Base-by-base conservation (phyloP, 1,140 invertebrate species). In the Drosophila rhopaloa region DNA sequence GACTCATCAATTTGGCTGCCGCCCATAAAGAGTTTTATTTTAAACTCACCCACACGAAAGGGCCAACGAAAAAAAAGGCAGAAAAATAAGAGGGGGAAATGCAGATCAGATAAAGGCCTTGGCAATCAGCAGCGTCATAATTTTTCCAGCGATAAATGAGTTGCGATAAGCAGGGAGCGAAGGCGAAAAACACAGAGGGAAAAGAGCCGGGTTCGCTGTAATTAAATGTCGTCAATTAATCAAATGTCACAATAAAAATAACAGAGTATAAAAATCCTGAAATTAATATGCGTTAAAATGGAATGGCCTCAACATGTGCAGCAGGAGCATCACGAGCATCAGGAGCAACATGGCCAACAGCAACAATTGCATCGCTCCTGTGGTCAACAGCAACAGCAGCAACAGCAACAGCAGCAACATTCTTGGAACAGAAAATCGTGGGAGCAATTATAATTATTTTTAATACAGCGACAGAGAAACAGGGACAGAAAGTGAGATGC, bases 221-320 rank as follows among this genome's bases (percentile, higher is more conserved):
- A 91, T 91, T 91, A 91, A 91, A 91, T 91, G 90, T 91, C 90
- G 80, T 88, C 90, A 91, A 91, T 91, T 91, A 91, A 91, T 91
- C 90, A 91, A 91, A 91, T 91, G 86, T 89, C 84, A 90, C 85
- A 90, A 90, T 90, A 90, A 90, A 90, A 90, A 90, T 90, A 90
- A 79, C 77, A 90, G 77, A 75, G 79, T 83, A 86, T 86, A 90
- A 91, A 76, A 88, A 91, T 91, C 82, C 80, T 91, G 90, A 91
- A 91, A 90, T 91, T 90, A 91, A 91, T 90, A 91, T 84, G 90
- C 84, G 80, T 91, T 90, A 90, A 90, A 90, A 90, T 76, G 86
- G 77, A 90, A 90, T 89, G 84, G 84, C 83, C 72, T 88, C 68
- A 90, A 81, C 81, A 79, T 43, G 61, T 68, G 59, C 56, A 46